Percentiles rank a stretch among this genome's conserved stretches.
Conservation (phyloP, 2,113 vertebrate genomes). For the Orthonyx spaldingii region DNA sequence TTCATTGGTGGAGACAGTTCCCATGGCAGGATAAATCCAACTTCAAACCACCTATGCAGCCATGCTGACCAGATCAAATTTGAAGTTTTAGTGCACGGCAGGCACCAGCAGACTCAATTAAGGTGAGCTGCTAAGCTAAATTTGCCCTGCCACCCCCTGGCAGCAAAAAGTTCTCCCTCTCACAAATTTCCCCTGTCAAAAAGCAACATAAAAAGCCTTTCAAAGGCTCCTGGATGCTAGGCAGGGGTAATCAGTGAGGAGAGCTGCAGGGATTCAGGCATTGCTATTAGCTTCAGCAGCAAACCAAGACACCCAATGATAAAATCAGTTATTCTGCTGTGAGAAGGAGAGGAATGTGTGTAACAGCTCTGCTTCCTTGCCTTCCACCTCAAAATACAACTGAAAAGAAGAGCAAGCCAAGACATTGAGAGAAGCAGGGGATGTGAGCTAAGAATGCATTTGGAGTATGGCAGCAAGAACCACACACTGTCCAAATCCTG, state of each 20-base stretch:
- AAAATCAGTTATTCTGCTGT: background rate
- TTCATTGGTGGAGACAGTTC: conserved; percentile 61
- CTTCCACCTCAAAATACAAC: background rate
- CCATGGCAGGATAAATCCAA: conserved; percentile 49
- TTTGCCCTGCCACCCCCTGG: background rate
- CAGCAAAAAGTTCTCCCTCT: background rate
- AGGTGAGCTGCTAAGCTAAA: background rate
- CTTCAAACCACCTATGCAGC: conserved; percentile 58
- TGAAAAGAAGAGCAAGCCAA: background rate
- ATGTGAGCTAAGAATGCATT: background rate
- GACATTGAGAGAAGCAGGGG: background rate
- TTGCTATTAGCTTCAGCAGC: background rate
- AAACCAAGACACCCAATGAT: background rate
- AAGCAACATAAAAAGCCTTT: conserved; percentile 3
- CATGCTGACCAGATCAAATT: conserved; percentile 51
- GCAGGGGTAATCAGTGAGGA: background rate
- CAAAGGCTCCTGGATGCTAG: background rate
- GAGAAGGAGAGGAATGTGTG: background rate
- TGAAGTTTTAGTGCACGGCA: conserved; percentile 40
- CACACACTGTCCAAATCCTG: background rate
- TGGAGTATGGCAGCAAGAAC: background rate
- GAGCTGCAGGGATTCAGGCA: background rate
- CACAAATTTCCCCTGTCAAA: background rate
- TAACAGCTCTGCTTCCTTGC: background rate
- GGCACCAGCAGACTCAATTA: conserved; percentile 45